Evolutionary conservation across 2,888 invertebrate genomes (phyloP).

Genomic region (Sesia apiformis): DNA sequence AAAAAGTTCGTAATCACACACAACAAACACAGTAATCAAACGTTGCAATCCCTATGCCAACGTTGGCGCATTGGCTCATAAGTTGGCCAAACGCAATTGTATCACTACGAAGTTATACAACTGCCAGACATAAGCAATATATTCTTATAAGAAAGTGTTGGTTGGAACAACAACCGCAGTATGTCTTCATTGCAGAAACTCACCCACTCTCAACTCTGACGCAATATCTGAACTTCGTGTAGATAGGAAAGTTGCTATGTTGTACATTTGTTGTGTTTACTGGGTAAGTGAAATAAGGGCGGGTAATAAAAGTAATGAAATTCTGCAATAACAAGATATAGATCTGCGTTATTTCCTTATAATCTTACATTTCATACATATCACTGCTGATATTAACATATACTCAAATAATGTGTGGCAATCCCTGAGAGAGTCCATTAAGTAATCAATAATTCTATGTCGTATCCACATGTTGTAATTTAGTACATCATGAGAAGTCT

Average conservation of each 20-base stretch:
- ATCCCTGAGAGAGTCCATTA: too few relatives aligned
- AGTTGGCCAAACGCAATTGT: background rate
- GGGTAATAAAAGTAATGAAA: background rate
- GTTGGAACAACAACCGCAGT: constrained; percentile 34
- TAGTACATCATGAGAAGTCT: too few relatives aligned
- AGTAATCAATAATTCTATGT: too few relatives aligned
- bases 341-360: background rate
- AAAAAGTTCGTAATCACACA: too few relatives aligned
- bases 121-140: constrained; percentile 41
- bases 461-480: too few relatives aligned
- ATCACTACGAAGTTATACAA: constrained; percentile 12
- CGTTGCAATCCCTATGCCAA: too few relatives aligned
- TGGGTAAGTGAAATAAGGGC: background rate
- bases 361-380: too few relatives aligned
- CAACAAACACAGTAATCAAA: too few relatives aligned
- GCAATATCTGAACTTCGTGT: constrained; percentile 32
- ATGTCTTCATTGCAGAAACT: constrained; percentile 46
- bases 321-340: background rate
- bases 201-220: constrained; percentile 24
- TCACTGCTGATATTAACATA: too few relatives aligned
- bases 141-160: constrained; percentile 57
- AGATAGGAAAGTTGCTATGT: background rate
- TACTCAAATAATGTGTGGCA: too few relatives aligned
- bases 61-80: too few relatives aligned
- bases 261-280: background rate